Base-by-base conservation (phyloP, 2,797 vertebrate species). In the Masticophis lateralis region DNA sequence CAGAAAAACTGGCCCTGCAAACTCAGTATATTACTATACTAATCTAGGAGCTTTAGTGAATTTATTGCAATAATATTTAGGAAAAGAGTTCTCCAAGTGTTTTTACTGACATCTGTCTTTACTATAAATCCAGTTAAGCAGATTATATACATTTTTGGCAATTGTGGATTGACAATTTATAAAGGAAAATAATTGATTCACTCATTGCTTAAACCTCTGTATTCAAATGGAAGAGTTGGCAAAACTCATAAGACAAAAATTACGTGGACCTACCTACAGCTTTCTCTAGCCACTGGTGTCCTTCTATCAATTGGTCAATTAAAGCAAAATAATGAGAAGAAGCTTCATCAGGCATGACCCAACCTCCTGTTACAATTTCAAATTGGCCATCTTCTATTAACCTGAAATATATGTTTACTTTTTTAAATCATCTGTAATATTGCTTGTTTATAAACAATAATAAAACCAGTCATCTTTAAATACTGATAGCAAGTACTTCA, bases 261-360 rank as follows among this genome's bases (percentile, higher is more conserved):
- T 37, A 57, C 1, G 87, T 87, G 59, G 94, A 97, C 97, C 11
- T 97, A 98, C 98, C 98, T 16, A 99, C 96, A 94, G 99, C 98
- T 92, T 94, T 98, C 96, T 99, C 99, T 61, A 99, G 96, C 99
- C 99, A 99, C 93, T 99, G 99, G 95, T 99, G 99, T 91, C 99
- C 99, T 97, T 99, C 99, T 93, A 99, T 97, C 63, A 99, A 92
- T 95, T 99, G 99, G 95, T 99, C 99, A 97, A 99, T 97, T 96
- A 99, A 0, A 69, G 98, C 97, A 95, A 97, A 99, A 97, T 99
- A 99, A 96, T 99, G 99, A n/a, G 98, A 0, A 96, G 97, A 98
- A 1, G 99, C 99, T 97, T 99, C 99, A 93, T 99, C 99, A 3
- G 99, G 92, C 99, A 99, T 99, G 91, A 99, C 99, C 99, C 99